These are phyloP conservation scores for Holotrichia oblita DNA, from an alignment of 1,140 invertebrate genomes.

Conservation along the genomic window DNA sequence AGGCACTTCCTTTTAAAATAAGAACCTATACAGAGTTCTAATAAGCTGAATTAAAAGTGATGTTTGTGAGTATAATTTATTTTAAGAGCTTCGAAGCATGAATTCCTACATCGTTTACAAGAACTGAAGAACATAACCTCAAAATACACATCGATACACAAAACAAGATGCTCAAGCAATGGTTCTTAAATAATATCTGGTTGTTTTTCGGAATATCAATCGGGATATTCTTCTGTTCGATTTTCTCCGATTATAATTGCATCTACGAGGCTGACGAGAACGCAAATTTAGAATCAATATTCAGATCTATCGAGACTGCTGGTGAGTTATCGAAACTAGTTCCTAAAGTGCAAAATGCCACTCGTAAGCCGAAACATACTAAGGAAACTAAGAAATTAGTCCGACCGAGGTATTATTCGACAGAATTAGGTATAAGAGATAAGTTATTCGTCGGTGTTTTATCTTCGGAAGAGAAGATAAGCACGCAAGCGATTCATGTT, in stretches of 20 bases:
- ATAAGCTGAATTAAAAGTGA: too few species aligned
- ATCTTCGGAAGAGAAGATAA: conserved; percentile 76
- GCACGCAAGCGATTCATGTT: conserved; percentile 75
- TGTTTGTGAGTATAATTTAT: not conserved
- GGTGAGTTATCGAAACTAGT: conserved; percentile 7
- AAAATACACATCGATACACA: too few species aligned
- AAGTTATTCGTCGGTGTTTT: conserved; percentile 89
- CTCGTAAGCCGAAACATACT: conserved; percentile 41
- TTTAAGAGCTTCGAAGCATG: not conserved
- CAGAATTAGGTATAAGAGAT: conserved; percentile 89
- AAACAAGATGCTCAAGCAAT: conserved; percentile 18
- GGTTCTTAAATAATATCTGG: conserved; percentile 10
- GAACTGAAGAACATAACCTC: not conserved
- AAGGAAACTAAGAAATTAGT: conserved; percentile 62
- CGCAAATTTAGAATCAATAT: not conserved
- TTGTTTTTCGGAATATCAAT: conserved; percentile 14
- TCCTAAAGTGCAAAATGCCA: conserved; percentile 38
- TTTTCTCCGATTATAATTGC: conserved; percentile 11
- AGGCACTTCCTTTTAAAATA: not conserved
- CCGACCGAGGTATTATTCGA: conserved; percentile 90
- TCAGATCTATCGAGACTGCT: conserved; percentile 1
- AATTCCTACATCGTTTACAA: not conserved
- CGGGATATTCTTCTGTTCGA: conserved; percentile 27
- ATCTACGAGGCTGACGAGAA: not conserved
- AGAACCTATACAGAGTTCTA: too few species aligned